Conservation (phyloP, 2,888 invertebrate genomes). For the Lutraria lutraria region DNA sequence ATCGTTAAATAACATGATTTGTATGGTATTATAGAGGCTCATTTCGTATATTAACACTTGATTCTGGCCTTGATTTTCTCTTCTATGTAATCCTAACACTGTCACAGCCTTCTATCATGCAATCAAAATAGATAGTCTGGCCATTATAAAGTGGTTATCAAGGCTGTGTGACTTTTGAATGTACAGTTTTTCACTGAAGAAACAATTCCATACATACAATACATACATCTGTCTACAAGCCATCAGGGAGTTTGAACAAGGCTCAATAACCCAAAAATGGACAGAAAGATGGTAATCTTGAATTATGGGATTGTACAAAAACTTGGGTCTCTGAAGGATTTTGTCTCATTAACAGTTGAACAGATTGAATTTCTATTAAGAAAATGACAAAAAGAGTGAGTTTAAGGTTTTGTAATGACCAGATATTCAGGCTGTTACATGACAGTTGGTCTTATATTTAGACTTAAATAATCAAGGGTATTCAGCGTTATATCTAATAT, state of each 20-base stretch:
- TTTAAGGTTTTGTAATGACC: not conserved
- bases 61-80: too few relatives aligned
- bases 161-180: not conserved
- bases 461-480: too few relatives aligned
- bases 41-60: too few relatives aligned
- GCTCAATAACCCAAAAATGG: not conserved
- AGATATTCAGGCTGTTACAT: too few relatives aligned
- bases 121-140: not conserved
- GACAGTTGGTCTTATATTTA: too few relatives aligned
- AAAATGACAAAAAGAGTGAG: not conserved
- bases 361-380: slow-evolving; percentile 16
- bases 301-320: not conserved
- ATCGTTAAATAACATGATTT: too few relatives aligned
- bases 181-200: not conserved
- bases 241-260: not conserved
- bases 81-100: not conserved
- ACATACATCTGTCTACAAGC: not conserved
- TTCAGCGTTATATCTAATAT: too few relatives aligned
- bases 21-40: too few relatives aligned
- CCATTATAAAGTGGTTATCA: not conserved
- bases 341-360: not conserved
- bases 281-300: not conserved
- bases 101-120: not conserved
- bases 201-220: not conserved
- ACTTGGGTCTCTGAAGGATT: not conserved